A percentile compares a stretch with the other conserved stretches of the same genome.
Conservation (phyloP, 2,113 vertebrate species). For the Prunella fulvescens region DNA sequence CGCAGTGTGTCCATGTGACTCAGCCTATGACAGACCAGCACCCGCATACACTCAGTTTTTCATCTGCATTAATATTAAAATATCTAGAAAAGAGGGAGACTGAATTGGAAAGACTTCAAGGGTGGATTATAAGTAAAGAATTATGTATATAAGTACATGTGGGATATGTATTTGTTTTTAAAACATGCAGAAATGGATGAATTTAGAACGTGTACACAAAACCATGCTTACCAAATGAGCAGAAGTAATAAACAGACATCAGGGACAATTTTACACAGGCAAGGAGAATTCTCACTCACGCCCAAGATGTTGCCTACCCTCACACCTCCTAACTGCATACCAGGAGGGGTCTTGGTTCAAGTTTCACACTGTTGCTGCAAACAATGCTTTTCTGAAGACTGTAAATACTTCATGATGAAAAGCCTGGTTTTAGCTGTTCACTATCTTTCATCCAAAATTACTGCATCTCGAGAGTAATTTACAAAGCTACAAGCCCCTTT, state of each 20-base stretch:
- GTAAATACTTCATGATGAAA: background rate
- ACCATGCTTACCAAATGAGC: background rate
- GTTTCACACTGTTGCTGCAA: background rate
- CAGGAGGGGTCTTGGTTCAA: background rate
- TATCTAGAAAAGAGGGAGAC: background rate
- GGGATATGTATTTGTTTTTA: background rate
- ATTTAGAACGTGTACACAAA: background rate
- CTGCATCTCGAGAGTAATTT: background rate
- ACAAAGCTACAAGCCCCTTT: background rate
- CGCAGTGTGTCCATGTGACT: background rate
- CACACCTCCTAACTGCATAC: background rate
- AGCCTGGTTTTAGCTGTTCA: background rate
- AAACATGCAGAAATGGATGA: background rate
- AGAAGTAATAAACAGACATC: background rate
- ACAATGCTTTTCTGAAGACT: background rate
- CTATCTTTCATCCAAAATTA: background rate
- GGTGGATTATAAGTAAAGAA: background rate
- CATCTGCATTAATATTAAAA: background rate
- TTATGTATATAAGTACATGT: background rate
- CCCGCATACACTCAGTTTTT: accelerated
- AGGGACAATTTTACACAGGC: background rate
- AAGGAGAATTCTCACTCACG: background rate
- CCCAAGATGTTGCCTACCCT: background rate
- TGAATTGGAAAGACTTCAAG: background rate
- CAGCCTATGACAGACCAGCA: background rate